phyloP scores from a whole-genome alignment of 2,113 vertebrate species.

The Chloebia gouldiae region DNA sequence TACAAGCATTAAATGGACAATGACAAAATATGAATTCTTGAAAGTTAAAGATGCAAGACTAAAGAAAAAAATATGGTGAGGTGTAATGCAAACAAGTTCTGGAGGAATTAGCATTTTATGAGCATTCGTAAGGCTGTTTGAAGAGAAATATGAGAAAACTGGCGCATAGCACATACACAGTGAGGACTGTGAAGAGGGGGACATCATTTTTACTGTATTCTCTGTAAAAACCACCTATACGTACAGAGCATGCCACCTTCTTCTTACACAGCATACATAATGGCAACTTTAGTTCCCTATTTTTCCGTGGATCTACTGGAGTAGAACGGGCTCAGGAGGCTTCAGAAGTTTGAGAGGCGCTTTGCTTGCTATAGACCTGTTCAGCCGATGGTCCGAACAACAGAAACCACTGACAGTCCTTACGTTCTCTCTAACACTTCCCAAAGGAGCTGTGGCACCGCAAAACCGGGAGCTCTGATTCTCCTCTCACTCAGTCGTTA shows the following conservation, averaged over 20 bases:
- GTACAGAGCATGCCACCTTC: neutral
- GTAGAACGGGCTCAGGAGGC: neutral
- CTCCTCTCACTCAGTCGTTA: no score
- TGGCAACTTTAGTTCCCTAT: neutral
- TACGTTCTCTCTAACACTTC: neutral
- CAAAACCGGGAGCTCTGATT: neutral
- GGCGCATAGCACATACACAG: neutral
- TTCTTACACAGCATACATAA: neutral
- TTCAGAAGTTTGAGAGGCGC: neutral
- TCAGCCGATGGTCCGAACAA: neutral
- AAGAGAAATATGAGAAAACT: neutral
- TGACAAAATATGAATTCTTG: neutral
- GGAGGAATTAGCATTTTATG: neutral
- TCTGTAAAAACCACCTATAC: neutral
- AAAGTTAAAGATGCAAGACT: neutral
- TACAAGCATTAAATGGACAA: neutral
- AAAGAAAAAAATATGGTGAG: neutral
- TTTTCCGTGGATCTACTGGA: no score
- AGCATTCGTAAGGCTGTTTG: neutral
- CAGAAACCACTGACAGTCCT: neutral
- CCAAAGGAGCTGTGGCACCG: neutral
- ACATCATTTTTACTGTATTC: neutral
- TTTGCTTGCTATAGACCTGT: fast-evolving
- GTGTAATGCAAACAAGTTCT: neutral
- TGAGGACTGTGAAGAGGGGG: neutral